Evolutionary conservation across 2,797 vertebrate genomes (phyloP), one percentile per base, ranked within the genome.

Genomic region (Tenualosa ilisha): DNA sequence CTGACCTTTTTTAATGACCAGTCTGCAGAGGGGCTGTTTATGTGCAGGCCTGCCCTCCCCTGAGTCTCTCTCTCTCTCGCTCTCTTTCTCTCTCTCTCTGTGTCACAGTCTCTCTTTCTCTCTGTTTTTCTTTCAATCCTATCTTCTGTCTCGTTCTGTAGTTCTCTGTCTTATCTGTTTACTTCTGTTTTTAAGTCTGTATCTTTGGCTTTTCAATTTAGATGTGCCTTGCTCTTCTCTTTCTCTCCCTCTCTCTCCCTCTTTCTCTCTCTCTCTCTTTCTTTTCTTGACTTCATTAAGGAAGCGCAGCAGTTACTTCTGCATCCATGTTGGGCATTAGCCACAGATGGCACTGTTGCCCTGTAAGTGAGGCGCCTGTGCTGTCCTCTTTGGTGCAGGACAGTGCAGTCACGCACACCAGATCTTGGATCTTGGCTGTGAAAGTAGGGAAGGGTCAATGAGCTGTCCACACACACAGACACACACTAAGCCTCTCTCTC

Each of bases 1-100:
- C 72, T 79, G 72, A 79, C 72, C 72, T 79, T 79, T 46, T 43
- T 22, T 46, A 79, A 79, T 79, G 72, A 72, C 65, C 65, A 72
- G 31, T 1, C 26, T 24, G 59, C 50, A 51, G 50, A 17, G 53
- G 53, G 53, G 15, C 63, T 68, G 9, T 63, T 13, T 68, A 13
- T 68, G n/a, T 68, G 24, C 26, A 11, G 7, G 61, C 56, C 56
- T 26, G 61, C 56, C 56, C 20, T 59, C 20, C 56, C 56, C 3
- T 59, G 56, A 59, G 56, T 59, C 56, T 59, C 22, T 8, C 20
- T 59, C n/a, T 31, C n/a, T 72, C 12, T 15, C 12, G 15, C 26
- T 68, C 12, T 68, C 26, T 68, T 2, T 22, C 26, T 31, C 24
- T 11, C 8, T 12, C n/a, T 65, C 26, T 31, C 26, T 37, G 11